Evolutionary conservation across 1,140 invertebrate species (phyloP), one percentile per base, ranked within the genome.

Genomic region (Elysia chlorotica): DNA sequence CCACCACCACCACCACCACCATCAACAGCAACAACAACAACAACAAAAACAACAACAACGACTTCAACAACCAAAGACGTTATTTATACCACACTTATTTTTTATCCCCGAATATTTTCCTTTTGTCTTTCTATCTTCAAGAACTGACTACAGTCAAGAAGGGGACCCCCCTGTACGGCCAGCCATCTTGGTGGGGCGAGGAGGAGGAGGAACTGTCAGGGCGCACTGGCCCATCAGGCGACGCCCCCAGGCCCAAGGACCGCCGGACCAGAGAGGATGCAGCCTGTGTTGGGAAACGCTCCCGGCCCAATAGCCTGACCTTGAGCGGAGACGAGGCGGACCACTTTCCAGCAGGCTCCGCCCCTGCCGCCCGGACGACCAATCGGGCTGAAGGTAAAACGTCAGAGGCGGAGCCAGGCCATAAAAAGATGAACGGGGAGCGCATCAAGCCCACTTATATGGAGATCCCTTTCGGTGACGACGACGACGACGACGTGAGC

Each of bases 131-230:
- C n/a, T 36, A 56, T 77, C 59, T 65, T 41, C 77, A 82, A n/a
- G 80, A 82, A 56, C 69, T 82, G 41, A 78, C 75, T 21, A 81
- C 80, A 56, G 79, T 81, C 14, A 81, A 83, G 76, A 83, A 83
- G 54, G 75, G 79, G 5, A 83, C 81, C 10, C 82, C 83, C 25
- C 66, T 85, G 28, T 85, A 85, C 73, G 83, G 83, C 14, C 83
- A 85, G 71, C 83, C 83, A 35, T 70, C 81, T 2, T 85, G 83
- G 83, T 85, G 83, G 83, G 83, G 83, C 25, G 83, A 83, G 36
- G 78, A 76, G 23, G 78, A 77, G n/a, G 69, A 62, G 10, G 28
- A 53, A 23, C n/a, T n/a, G n/a, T n/a, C n/a, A n/a, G n/a, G n/a
- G n/a, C n/a, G n/a, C n/a, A n/a, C n/a, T n/a, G n/a, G n/a, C n/a